These are phyloP conservation scores for Anastrepha obliqua DNA, from an alignment of 1,140 invertebrate species.

Conservation along the genomic window DNA sequence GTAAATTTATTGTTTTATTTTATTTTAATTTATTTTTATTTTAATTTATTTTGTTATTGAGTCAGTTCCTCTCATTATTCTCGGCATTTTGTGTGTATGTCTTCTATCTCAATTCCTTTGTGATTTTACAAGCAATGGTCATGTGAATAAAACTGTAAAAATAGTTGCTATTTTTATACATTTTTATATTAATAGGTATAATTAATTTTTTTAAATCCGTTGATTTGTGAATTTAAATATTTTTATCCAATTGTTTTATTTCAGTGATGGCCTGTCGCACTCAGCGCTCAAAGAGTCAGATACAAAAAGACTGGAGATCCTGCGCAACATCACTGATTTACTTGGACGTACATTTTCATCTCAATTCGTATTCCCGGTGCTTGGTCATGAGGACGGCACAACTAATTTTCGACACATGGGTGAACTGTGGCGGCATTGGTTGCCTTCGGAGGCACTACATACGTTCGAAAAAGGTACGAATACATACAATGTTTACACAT, in stretches of 20 bases:
- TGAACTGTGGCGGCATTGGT: slow-evolving; percentile 86
- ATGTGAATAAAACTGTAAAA: too few relatives aligned
- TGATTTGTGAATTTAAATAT: not conserved
- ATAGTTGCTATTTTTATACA: too few relatives aligned
- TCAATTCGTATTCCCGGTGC: slow-evolving; percentile 87
- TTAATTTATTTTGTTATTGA: too few relatives aligned
- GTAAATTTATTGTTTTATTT: too few relatives aligned
- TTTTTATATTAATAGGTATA: too few relatives aligned
- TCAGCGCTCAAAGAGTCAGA: slow-evolving; percentile 77
- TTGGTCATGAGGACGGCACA: slow-evolving; percentile 86
- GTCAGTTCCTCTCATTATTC: too few relatives aligned
- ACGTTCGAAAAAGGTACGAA: slow-evolving; percentile 85
- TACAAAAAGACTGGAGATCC: slow-evolving; percentile 80
- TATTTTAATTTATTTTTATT: too few relatives aligned
- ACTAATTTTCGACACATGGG: slow-evolving; percentile 78
- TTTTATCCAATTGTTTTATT: not conserved
- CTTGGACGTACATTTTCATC: slow-evolving; percentile 85
- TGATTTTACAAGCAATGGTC: too few relatives aligned
- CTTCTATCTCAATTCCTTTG: too few relatives aligned
- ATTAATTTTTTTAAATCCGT: too few relatives aligned
- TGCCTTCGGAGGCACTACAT: slow-evolving; percentile 85
- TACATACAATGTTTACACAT: slow-evolving; percentile 46
- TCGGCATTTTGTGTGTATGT: too few relatives aligned
- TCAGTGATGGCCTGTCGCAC: slow-evolving; percentile 81
- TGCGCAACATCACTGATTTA: slow-evolving; percentile 86